phyloP scores from a whole-genome alignment of 1,140 invertebrate species.

The Drosophila pruinosa region DNA sequence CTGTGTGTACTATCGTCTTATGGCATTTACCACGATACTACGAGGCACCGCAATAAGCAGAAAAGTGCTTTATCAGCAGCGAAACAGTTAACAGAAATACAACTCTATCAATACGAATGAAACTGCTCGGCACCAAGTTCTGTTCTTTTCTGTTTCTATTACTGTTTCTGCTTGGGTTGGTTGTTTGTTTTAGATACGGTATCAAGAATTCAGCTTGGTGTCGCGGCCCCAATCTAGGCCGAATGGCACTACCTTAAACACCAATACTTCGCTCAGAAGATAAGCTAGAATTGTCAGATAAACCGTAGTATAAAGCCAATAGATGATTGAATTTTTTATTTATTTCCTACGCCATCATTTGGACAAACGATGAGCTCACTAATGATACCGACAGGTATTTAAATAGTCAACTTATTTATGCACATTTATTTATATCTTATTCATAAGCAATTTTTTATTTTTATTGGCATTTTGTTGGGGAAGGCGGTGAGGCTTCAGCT shows the following conservation, averaged over 20 bases:
- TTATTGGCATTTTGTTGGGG: constrained; percentile 55
- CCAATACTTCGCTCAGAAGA: constrained; percentile 7
- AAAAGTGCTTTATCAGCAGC: constrained; percentile 66
- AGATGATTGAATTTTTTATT: constrained; percentile 35
- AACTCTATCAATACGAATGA: constrained; percentile 47
- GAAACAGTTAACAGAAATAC: constrained; percentile 42
- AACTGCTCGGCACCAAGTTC: constrained; percentile 18
- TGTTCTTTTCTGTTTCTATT: neutral
- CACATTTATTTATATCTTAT: constrained; percentile 33
- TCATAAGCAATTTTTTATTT: constrained; percentile 17
- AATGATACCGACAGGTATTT: constrained; percentile 16
- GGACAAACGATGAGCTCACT: constrained; percentile 51
- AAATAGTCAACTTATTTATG: constrained; percentile 21
- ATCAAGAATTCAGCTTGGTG: constrained; percentile 25
- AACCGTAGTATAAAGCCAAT: constrained; percentile 2
- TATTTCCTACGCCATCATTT: neutral
- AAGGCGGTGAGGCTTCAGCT: constrained; percentile 27
- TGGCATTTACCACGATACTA: constrained; percentile 6
- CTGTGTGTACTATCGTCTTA: constrained; percentile 27
- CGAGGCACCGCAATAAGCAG: neutral
- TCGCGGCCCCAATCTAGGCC: constrained; percentile 6
- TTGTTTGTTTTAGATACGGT: constrained; percentile 58
- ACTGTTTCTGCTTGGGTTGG: neutral
- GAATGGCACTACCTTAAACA: constrained; percentile 13
- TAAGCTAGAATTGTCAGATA: constrained; percentile 13